Evolutionary conservation across 2,113 vertebrate genomes (phyloP).

Genomic region (Circaetus gallicus): DNA sequence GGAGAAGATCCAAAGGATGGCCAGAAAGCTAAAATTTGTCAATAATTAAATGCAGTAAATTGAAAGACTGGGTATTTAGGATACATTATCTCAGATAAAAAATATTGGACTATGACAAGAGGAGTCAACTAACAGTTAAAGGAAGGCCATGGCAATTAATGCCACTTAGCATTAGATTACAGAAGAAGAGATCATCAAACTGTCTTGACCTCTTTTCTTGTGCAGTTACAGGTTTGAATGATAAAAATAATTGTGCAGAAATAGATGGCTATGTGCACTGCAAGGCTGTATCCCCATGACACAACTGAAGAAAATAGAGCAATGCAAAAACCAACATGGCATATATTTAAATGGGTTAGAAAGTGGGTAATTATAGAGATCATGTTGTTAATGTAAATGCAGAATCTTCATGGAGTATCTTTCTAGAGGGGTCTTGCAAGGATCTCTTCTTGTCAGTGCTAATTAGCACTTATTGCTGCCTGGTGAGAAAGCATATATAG

Average conservation of each 20-base stretch:
- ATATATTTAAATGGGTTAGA: slow-evolving; percentile 40
- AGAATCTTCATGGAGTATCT: neutral
- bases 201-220: neutral
- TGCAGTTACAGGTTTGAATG: slow-evolving; percentile 1
- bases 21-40: neutral
- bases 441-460: neutral
- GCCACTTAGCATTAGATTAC: slow-evolving; percentile 48
- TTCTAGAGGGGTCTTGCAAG: slow-evolving; percentile 23
- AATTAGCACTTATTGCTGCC: slow-evolving; percentile 35
- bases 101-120: neutral
- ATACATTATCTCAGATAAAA: neutral
- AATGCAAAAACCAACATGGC: slow-evolving; percentile 37
- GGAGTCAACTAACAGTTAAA: slow-evolving; percentile 43
- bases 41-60: neutral
- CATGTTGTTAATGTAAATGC: slow-evolving; percentile 29
- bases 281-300: neutral
- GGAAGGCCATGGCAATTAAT: slow-evolving; percentile 2
- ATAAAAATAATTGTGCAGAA: slow-evolving; percentile 34
- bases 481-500: neutral
- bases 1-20: neutral
- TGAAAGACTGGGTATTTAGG: neutral
- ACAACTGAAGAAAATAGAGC: neutral
- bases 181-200: slow-evolving; percentile 17
- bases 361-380: slow-evolving; percentile 27
- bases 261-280: neutral